phyloP scores from a whole-genome alignment of 53 echinoderm and acorn worm genomes.

The Echinarachnius parma region DNA sequence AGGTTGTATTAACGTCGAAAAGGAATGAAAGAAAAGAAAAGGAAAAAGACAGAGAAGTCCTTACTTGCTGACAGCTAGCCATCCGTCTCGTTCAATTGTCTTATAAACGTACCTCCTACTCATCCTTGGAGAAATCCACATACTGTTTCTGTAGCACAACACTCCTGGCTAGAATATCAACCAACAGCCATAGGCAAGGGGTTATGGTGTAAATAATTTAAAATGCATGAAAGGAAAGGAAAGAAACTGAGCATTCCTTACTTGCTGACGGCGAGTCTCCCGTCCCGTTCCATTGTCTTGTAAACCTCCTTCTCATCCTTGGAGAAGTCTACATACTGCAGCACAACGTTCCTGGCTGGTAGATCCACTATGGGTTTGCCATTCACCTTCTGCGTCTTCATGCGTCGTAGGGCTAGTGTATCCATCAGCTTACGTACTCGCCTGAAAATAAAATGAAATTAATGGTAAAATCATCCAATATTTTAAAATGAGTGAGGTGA shows the following conservation, averaged over 20 bases:
- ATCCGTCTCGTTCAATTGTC: slow-evolving; percentile 84
- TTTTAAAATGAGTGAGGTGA: too few species aligned
- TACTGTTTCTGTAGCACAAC: slow-evolving; percentile 73
- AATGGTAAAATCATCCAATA: background rate
- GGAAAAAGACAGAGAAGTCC: too few species aligned
- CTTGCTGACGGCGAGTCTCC: slow-evolving; percentile 81
- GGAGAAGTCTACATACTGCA: slow-evolving; percentile 74
- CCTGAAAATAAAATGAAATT: slow-evolving; percentile 25
- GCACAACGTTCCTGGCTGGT: slow-evolving; percentile 65
- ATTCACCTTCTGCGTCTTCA: slow-evolving; percentile 82
- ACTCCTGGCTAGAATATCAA: slow-evolving; percentile 71
- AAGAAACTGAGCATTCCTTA: slow-evolving; percentile 45
- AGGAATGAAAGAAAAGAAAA: too few species aligned
- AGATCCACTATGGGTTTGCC: slow-evolving; percentile 73
- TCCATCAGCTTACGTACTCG: slow-evolving; percentile 80
- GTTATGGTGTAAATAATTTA: too few species aligned
- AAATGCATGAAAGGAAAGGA: too few species aligned
- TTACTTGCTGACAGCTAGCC: slow-evolving; percentile 83
- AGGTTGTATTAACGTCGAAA: too few species aligned
- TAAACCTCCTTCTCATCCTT: slow-evolving; percentile 80
- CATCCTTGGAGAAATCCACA: slow-evolving; percentile 73
- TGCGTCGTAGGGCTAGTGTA: slow-evolving; percentile 78
- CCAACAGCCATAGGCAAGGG: too few species aligned
- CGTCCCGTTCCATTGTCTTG: slow-evolving; percentile 85
- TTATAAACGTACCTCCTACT: slow-evolving; percentile 78